Evolutionary conservation across 2,113 vertebrate genomes (phyloP), one percentile per base, ranked within the genome.

Genomic region (Caloenas nicobarica): DNA sequence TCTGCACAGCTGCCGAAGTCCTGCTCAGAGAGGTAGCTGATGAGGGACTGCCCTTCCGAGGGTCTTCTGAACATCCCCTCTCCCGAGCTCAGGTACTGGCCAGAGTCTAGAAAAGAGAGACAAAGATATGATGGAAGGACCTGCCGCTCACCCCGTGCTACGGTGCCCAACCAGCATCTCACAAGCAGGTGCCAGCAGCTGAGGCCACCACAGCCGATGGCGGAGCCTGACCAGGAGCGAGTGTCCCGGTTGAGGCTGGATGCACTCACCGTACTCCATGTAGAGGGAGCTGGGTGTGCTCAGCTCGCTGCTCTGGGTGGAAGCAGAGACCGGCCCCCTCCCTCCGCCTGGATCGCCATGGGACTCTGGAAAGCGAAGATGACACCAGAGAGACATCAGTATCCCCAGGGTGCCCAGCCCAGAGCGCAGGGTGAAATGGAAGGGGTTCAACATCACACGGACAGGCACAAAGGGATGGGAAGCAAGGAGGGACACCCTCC

Each of bases 1-100:
- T 99, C 99, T 81, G 99, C 99, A 96, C 99, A 99, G 96, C 99
- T 99, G 95, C 99, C 99, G 18, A 99, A 99, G 97, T 99, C 99
- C 98, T 99, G 99, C 97, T 99, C 99, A 21, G 99, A 99, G 93
- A 99, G 98, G 97, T 99, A 99, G 95, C 99, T 99, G 98, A 99
- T 99, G 87, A 99, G 99, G 38, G 99, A 99, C 97, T 99, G 99
- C 42, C 99, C 99, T 97, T 99, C 98, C 0, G 98, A 99, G 1
- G 99, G 99, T 91, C 99, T 99, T 94, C 99, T 98, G 97, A 99
- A 99, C 98, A 99, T 98, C 44, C 99, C 98, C 94, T 99, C 99
- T 19, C 98, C 97, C 0, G 98, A 96, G 53, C 96, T 97, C 76
- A 97, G 97, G 96, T 97, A 96, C 93, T 98, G 99, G 40, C 97